A percentile compares a stretch with the other conserved stretches of the same genome.
These are phyloP conservation scores for Diacarnus erythraeanus DNA, from an alignment of 37 sponge, comb jelly and placozoan genomes.

Conservation along the genomic window DNA sequence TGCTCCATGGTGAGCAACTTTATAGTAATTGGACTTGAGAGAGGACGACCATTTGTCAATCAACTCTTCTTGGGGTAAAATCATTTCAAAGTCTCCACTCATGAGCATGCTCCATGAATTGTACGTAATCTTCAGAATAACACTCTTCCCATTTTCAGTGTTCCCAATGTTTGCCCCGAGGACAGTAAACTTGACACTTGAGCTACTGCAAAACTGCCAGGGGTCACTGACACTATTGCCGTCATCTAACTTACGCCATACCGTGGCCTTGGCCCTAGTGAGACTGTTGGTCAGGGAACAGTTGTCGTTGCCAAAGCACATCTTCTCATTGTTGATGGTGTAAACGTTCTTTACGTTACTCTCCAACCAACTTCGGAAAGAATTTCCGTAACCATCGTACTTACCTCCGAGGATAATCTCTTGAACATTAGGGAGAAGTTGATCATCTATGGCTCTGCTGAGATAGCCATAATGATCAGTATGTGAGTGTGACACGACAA, in stretches of 20 bases:
- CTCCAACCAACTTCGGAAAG: conserved; percentile 5
- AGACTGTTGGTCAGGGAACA: neutral
- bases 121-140: conserved; percentile 13
- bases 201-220: conserved; percentile 17
- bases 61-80: neutral
- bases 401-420: conserved; percentile 5
- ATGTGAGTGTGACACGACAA: conserved; percentile 16
- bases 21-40: conserved; percentile 26
- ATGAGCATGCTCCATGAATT: conserved; percentile 26
- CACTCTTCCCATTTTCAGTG: conserved; percentile 6
- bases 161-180: conserved; percentile 26
- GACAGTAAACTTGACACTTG: conserved; percentile 6
- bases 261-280: no score
- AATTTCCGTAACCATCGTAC: neutral
- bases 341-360: neutral
- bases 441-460: neutral
- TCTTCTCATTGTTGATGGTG: conserved; percentile 4
- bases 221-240: conserved; percentile 6
- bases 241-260: neutral
- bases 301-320: conserved; percentile 6
- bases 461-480: conserved; percentile 24
- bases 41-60: neutral
- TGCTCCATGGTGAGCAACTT: conserved; percentile 46
- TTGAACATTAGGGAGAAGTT: neutral
- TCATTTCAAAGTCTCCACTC: conserved; percentile 29